Percentiles rank a stretch among this genome's conserved stretches.
Conservation (phyloP, 2,888 invertebrate species). For the Drosophila algonquin region DNA sequence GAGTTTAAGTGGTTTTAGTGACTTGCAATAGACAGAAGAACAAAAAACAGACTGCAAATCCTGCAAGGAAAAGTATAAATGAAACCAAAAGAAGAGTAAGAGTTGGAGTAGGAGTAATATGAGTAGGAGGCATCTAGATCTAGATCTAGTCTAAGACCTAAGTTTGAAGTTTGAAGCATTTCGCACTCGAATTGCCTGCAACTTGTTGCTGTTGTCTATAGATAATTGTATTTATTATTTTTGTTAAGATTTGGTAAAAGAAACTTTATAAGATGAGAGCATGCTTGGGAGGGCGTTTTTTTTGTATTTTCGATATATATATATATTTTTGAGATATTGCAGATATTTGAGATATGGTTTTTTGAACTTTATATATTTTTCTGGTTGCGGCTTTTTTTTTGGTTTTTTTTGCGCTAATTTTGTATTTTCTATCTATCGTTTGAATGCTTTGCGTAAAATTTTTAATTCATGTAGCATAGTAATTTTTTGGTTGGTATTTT, state of each 20-base stretch:
- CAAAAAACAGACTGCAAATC: conserved; percentile 32
- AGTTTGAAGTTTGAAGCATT: conserved; percentile 38
- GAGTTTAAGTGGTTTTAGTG: conserved; percentile 15
- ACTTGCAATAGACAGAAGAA: conserved; percentile 32
- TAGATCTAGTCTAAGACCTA: conserved; percentile 62
- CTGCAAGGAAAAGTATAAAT: conserved; percentile 8
- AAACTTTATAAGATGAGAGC: conserved; percentile 78
- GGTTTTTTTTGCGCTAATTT: conserved; percentile 30
- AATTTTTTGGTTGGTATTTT: conserved; percentile 12
- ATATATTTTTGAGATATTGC: conserved; percentile 21
- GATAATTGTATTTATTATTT: conserved; percentile 38
- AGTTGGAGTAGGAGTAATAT: conserved; percentile 20
- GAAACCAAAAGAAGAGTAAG: conserved; percentile 23
- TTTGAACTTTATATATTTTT: conserved; percentile 31
- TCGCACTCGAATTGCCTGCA: conserved; percentile 29
- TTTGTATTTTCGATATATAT: conserved; percentile 45
- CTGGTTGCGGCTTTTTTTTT: conserved; percentile 9
- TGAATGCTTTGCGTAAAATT: conserved; percentile 29
- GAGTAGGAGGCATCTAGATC: conserved; percentile 54
- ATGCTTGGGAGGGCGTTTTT: conserved; percentile 83
- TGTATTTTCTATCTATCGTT: conserved; percentile 22
- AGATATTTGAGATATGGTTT: conserved; percentile 38
- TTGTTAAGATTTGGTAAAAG: conserved; percentile 52
- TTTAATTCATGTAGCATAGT: conserved; percentile 30
- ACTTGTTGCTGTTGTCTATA: conserved; percentile 32